A percentile compares a stretch with the other conserved stretches of the same genome.
These are phyloP conservation scores for Gephyroberyx darwinii DNA, from an alignment of 2,797 vertebrate genomes.

Conservation along the genomic window DNA sequence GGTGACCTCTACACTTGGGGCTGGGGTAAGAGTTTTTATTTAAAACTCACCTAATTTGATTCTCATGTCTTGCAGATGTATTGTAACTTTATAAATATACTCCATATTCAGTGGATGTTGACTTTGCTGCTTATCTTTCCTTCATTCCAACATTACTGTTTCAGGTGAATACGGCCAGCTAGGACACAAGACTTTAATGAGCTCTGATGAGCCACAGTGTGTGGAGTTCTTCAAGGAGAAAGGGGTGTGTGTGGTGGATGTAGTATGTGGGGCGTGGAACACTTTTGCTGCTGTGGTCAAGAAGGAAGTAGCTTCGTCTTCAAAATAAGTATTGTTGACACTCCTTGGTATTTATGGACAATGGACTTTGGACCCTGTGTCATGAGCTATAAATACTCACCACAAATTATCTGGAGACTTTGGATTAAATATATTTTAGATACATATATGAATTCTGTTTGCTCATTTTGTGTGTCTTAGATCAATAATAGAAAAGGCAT, in stretches of 20 bases:
- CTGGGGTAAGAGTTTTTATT: constrained; percentile 88
- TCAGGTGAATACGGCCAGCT: constrained; percentile 94
- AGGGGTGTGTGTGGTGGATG: constrained; percentile 79
- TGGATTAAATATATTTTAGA: constrained; percentile 44
- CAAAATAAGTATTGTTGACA: constrained; percentile 19
- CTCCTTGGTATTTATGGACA: background rate
- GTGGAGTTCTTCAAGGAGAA: constrained; percentile 82
- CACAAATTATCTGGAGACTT: constrained; percentile 23
- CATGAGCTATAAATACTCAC: constrained; percentile 26
- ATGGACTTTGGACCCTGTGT: constrained; percentile 44
- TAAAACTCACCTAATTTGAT: background rate
- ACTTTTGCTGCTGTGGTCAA: constrained; percentile 82
- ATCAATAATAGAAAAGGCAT: background rate
- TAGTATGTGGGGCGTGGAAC: constrained; percentile 91
- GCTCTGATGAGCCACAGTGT: constrained; percentile 82
- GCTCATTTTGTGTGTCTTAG: background rate
- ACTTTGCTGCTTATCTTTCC: background rate
- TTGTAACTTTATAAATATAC: background rate
- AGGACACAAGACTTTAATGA: constrained; percentile 80
- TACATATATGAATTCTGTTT: background rate
- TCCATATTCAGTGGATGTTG: background rate
- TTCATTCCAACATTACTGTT: constrained; percentile 34
- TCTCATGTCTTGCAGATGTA: background rate
- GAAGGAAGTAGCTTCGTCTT: constrained; percentile 50
- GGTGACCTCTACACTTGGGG: constrained; percentile 96